Percentiles rank a stretch among this genome's conserved stretches.
Evolutionary conservation across 2,797 vertebrate genomes (phyloP).

Genomic region (Aldrovandia affinis): DNA sequence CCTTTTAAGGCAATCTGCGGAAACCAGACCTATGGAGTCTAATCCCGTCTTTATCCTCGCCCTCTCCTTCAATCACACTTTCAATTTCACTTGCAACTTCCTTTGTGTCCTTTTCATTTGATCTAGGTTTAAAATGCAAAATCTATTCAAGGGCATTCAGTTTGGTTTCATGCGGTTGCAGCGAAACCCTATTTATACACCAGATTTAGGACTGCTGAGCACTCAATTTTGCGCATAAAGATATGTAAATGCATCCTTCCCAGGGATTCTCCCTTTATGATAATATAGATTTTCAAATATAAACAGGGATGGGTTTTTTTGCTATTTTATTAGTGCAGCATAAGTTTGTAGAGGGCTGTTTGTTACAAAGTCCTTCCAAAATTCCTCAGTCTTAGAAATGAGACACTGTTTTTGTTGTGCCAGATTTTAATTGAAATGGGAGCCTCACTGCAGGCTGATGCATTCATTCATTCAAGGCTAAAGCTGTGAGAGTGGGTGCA

Average conservation of each 20-base stretch:
- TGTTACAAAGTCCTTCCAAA: constrained; percentile 40
- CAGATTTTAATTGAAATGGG: constrained; percentile 27
- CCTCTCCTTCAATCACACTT: constrained; percentile 82
- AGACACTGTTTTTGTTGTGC: constrained; percentile 18
- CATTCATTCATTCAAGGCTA: constrained; percentile 4
- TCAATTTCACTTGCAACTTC: constrained; percentile 81
- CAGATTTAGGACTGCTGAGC: constrained; percentile 72
- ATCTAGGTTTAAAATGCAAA: constrained; percentile 84
- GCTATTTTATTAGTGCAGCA: constrained; percentile 67
- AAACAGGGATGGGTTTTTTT: constrained; percentile 74
- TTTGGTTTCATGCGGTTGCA: constrained; percentile 71
- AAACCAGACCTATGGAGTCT: constrained; percentile 82
- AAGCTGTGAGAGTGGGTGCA: neutral
- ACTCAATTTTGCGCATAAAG: constrained; percentile 56
- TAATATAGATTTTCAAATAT: constrained; percentile 74
- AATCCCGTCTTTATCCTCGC: constrained; percentile 83
- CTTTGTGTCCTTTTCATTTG: constrained; percentile 84
- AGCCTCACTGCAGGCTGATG: neutral
- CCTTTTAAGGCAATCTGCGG: constrained; percentile 81
- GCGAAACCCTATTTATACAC: constrained; percentile 74
- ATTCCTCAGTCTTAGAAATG: constrained; percentile 24
- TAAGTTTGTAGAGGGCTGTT: constrained; percentile 45
- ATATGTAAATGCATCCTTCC: constrained; percentile 67
- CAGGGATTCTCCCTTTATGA: constrained; percentile 67
- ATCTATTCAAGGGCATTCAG: constrained; percentile 75